phyloP scores from a whole-genome alignment of 2,113 vertebrate genomes.

The Sinocyclocheilus rhinocerous region DNA sequence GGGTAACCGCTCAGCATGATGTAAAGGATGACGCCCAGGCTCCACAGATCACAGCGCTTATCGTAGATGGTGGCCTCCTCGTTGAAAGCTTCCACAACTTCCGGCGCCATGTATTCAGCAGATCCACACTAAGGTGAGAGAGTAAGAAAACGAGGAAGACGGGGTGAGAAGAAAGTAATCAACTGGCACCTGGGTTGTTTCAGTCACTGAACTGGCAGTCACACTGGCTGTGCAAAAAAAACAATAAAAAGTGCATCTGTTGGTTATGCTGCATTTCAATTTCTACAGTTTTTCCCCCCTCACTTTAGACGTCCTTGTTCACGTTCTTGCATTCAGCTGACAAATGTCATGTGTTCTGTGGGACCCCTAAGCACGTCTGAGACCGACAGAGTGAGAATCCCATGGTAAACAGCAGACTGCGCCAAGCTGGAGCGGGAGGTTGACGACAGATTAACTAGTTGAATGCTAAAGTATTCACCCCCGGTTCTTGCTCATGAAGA shows the following conservation, averaged over 20 bases:
- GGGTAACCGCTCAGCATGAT: conserved; percentile 98
- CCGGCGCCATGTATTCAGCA: conserved; percentile 96
- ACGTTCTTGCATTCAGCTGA: conserved; percentile 58
- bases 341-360: conserved; percentile 44
- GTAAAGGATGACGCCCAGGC: conserved; percentile 95
- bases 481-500: not conserved
- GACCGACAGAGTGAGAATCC: conserved; percentile 56
- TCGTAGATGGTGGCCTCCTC: conserved; percentile 98
- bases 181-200: not conserved
- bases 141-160: conserved; percentile 9
- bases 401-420: conserved; percentile 43
- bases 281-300: not conserved
- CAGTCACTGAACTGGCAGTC: conserved; percentile 1
- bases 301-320: too few relatives aligned
- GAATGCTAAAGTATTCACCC: not conserved
- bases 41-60: conserved; percentile 98
- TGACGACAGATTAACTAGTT: conserved; percentile 11
- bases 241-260: not conserved
- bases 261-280: not conserved
- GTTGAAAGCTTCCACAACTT: conserved; percentile 96
- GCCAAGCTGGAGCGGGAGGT: not conserved
- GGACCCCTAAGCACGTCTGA: conserved; percentile 16
- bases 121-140: conserved; percentile 85
- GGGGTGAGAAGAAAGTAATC: not conserved
- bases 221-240: not conserved